Conservation (phyloP, 2,113 vertebrate species). For the Charina bottae region DNA sequence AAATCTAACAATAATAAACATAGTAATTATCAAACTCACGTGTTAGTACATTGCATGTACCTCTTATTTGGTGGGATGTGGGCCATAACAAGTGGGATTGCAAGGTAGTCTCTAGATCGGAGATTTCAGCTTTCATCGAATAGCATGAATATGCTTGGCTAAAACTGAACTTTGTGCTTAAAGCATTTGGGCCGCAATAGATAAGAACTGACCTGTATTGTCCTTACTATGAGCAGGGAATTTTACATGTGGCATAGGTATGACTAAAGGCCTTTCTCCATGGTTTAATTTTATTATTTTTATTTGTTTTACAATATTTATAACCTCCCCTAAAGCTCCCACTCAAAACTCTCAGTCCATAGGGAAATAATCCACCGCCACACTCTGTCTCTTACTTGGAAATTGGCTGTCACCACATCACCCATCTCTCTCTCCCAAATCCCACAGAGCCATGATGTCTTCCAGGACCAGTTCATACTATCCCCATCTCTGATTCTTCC, state of each 20-base stretch:
- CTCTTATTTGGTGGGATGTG: background rate
- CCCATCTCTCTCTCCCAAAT: too few relatives aligned
- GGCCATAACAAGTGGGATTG: background rate
- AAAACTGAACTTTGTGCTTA: background rate
- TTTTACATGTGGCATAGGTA: background rate
- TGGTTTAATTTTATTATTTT: too few relatives aligned
- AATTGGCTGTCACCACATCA: too few relatives aligned
- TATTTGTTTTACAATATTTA: too few relatives aligned
- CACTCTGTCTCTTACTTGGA: too few relatives aligned
- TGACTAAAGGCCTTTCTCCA: background rate
- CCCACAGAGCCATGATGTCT: too few relatives aligned
- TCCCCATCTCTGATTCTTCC: too few relatives aligned
- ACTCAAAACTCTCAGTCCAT: too few relatives aligned
- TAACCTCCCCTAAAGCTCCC: too few relatives aligned
- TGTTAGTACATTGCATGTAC: background rate
- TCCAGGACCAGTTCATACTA: too few relatives aligned
- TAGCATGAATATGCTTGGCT: background rate
- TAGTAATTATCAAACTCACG: background rate
- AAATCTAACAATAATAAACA: background rate
- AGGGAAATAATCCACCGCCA: too few relatives aligned
- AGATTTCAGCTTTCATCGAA: background rate
- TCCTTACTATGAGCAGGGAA: background rate
- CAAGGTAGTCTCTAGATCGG: background rate
- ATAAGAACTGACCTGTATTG: background rate
- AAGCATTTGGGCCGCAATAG: background rate